Conservation (phyloP, 1,140 invertebrate genomes). For the Tribolium madens region DNA sequence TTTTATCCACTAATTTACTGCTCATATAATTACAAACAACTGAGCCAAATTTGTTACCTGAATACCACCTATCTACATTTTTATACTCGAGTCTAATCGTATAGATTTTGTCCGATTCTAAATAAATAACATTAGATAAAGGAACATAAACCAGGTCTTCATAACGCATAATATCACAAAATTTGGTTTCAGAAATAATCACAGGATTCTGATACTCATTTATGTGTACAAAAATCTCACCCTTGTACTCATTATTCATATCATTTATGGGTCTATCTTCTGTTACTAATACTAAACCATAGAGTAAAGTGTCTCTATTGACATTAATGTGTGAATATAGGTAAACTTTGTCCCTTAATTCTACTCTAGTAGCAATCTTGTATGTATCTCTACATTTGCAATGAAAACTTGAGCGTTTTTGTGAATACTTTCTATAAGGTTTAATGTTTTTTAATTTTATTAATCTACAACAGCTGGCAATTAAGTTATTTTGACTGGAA, state of each 20-base stretch:
- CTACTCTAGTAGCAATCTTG: conserved; percentile 56
- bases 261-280: conserved; percentile 43
- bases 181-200: conserved; percentile 46
- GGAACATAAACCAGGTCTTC: conserved; percentile 53
- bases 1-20: conserved; percentile 50
- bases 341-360: conserved; percentile 44
- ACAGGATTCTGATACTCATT: conserved; percentile 46
- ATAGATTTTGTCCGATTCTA: conserved; percentile 54
- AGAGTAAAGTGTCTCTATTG: conserved; percentile 47
- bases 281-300: conserved; percentile 52
- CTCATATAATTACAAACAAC: conserved; percentile 59
- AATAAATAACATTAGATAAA: conserved; percentile 50
- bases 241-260: conserved; percentile 40
- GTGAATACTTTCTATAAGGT: neutral
- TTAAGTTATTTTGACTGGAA: neutral
- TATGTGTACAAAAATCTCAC: conserved; percentile 48
- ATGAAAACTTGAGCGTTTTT: conserved; percentile 18
- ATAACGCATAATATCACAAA: conserved; percentile 50
- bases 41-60: conserved; percentile 13
- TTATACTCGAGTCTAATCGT: conserved; percentile 58
- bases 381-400: conserved; percentile 50
- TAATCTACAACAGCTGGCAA: neutral
- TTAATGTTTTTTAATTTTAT: conserved; percentile 1
- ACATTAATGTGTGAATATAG: conserved; percentile 50
- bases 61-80: conserved; percentile 34